Percentiles rank a stretch among this genome's conserved stretches.
Evolutionary conservation across 2,797 vertebrate genomes (phyloP).

Genomic region (Lerista edwardsae): DNA sequence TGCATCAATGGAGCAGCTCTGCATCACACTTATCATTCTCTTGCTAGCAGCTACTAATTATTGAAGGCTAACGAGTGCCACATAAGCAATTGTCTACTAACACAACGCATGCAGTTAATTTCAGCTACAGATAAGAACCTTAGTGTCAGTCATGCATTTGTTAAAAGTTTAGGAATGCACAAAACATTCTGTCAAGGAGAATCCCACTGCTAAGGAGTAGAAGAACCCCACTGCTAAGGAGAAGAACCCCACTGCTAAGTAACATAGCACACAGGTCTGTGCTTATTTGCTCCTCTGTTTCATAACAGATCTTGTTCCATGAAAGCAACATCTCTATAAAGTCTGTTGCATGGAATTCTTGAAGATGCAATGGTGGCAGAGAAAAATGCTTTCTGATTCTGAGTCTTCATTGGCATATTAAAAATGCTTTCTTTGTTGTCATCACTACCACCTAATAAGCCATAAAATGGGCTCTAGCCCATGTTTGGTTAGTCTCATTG

Average conservation of each 20-base stretch:
- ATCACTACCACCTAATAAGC: too few relatives aligned
- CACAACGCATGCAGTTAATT: background rate
- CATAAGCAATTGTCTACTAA: background rate
- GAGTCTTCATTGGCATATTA: too few relatives aligned
- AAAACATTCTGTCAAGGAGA: background rate
- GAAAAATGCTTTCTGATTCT: too few relatives aligned
- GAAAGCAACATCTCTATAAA: background rate
- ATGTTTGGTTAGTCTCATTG: too few relatives aligned
- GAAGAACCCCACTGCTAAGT: background rate
- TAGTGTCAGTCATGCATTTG: background rate
- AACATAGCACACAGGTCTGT: background rate
- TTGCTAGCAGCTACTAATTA: background rate
- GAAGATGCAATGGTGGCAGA: too few relatives aligned
- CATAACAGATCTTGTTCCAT: background rate
- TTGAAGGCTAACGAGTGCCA: background rate
- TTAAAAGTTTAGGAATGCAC: background rate
- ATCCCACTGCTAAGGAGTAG: background rate
- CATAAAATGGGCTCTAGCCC: too few relatives aligned
- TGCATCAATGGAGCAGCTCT: background rate
- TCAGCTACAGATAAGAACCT: background rate
- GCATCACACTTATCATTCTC: background rate
- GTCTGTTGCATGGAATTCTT: background rate
- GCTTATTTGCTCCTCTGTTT: background rate
- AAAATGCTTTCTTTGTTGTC: too few relatives aligned
- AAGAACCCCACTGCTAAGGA: background rate